Base-by-base conservation (phyloP, 2,797 vertebrate genomes). In the Chaenodraco wilsoni region DNA sequence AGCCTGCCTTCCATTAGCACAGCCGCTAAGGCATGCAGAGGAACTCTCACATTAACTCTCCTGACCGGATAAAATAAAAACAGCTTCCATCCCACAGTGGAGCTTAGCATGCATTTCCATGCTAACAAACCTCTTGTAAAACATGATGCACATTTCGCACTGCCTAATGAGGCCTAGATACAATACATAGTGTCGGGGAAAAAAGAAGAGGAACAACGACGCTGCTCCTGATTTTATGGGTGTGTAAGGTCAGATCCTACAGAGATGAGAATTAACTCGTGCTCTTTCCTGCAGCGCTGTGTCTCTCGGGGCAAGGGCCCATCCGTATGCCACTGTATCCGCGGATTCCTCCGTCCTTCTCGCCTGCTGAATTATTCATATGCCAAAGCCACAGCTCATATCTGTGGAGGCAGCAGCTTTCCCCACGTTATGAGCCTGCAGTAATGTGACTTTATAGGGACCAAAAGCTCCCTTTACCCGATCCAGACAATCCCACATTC, bases 341-440 rank as follows among this genome's bases (percentile, higher is more conserved):
- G 31, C 15, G 40, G 82, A 83, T 84, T 70, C 78, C 56, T 76
- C 74, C 65, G 81, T 90, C 89, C 83, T 88, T 72, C 69, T 65
- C 45, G 33, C 74, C 8, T 23, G 54, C 62, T 93, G 88, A 91
- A 92, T 93, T 80, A 94, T 93, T 93, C 87, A 92, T 92, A 65
- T 76, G 23, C 79, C 68, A 72, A 83, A 87, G 87, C 87, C 76
- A 69, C 69, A 45, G 82, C 82, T 91, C 84, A 79, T 91, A 90
- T 93, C 88, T 84, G 86, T 84, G 79, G 83, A 89, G 81, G 87
- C 88, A 88, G 89, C 88, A 88, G 91, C 89, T 89, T 37, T 90
- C 72, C 74, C 75, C 55, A 70, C 4, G 41, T 86, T 88, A 87
- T 77, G 75, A 80, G 85, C 76, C 81, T 67, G 74, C 84, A 79